Percentiles rank a stretch among this genome's conserved stretches.
These are phyloP conservation scores for Eudasyphora cyanicolor DNA, from an alignment of 2,888 invertebrate genomes.

Conservation along the genomic window DNA sequence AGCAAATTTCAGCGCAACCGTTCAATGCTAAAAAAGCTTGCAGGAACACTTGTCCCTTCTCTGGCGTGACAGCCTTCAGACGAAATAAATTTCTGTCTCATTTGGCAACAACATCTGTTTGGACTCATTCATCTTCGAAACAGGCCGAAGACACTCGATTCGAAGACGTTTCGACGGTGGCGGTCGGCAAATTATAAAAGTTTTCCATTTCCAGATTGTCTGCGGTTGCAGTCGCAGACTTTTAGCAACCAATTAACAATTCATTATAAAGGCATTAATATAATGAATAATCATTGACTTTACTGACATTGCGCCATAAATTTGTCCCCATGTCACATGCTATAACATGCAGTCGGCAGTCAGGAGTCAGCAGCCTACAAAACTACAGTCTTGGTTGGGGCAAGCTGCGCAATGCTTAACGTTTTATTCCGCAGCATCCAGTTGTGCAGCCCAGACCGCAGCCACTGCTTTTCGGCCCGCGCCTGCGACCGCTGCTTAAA, in stretches of 20 bases:
- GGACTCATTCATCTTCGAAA: slow-evolving; percentile 12
- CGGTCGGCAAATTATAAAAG: slow-evolving; percentile 22
- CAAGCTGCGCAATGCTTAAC: neutral
- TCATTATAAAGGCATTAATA: slow-evolving; percentile 66
- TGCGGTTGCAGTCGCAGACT: slow-evolving; percentile 57
- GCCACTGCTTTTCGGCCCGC: neutral
- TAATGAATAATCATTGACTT: slow-evolving; percentile 66
- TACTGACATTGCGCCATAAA: slow-evolving; percentile 65
- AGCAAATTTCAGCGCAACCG: no score
- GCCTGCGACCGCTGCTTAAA: neutral
- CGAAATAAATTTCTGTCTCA: slow-evolving; percentile 44
- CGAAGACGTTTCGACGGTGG: neutral
- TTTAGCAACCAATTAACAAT: slow-evolving; percentile 66
- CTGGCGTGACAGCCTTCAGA: slow-evolving; percentile 7
- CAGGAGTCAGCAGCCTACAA: no score
- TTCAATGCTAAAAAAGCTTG: no score
- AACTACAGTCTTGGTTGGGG: slow-evolving; percentile 23
- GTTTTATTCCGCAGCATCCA: neutral
- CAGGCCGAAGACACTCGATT: neutral
- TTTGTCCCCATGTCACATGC: slow-evolving; percentile 66
- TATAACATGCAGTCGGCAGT: slow-evolving; percentile 64
- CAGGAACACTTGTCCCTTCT: slow-evolving; percentile 9
- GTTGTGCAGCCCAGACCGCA: no score
- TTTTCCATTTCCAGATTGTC: slow-evolving; percentile 28
- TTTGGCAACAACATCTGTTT: slow-evolving; percentile 48